Evolutionary conservation across 2,888 invertebrate species (phyloP).

Genomic region (Augiades crinisus): DNA sequence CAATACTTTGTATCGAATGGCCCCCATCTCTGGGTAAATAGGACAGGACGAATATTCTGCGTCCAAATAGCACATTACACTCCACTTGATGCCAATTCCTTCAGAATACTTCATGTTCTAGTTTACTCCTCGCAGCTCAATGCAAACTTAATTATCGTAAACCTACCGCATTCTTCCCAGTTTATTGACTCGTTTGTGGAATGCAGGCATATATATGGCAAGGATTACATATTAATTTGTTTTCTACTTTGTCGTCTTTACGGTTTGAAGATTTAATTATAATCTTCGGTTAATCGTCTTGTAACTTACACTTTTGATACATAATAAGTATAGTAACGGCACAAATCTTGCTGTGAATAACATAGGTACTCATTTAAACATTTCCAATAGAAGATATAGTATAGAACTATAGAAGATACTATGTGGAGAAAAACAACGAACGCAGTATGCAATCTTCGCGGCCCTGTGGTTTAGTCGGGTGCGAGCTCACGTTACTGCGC

Average conservation of each 20-base stretch:
- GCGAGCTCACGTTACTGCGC: not conserved
- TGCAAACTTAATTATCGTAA: not conserved
- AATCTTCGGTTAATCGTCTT: too few relatives aligned
- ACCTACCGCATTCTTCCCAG: not conserved
- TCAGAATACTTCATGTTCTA: conserved; percentile 6
- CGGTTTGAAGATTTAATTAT: too few relatives aligned
- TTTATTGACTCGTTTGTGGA: not conserved
- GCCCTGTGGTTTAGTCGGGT: not conserved
- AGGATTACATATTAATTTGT: not conserved
- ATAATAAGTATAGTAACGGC: too few relatives aligned
- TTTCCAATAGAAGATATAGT: too few relatives aligned
- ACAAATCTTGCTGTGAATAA: too few relatives aligned
- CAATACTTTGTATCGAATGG: not conserved
- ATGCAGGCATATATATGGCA: not conserved
- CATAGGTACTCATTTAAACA: too few relatives aligned
- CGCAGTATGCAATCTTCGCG: not conserved
- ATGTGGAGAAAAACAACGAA: not conserved
- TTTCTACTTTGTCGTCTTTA: too few relatives aligned
- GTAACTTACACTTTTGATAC: too few relatives aligned
- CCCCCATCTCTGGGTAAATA: conserved; percentile 8
- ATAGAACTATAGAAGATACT: too few relatives aligned
- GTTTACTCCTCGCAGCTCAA: conserved; percentile 4
- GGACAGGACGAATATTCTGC: not conserved
- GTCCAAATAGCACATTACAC: not conserved
- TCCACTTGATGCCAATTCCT: conserved; percentile 17